Percentiles rank a stretch among this genome's conserved stretches.
Evolutionary conservation across 1,140 invertebrate species (phyloP).

Genomic region (Hycleus cichorii): DNA sequence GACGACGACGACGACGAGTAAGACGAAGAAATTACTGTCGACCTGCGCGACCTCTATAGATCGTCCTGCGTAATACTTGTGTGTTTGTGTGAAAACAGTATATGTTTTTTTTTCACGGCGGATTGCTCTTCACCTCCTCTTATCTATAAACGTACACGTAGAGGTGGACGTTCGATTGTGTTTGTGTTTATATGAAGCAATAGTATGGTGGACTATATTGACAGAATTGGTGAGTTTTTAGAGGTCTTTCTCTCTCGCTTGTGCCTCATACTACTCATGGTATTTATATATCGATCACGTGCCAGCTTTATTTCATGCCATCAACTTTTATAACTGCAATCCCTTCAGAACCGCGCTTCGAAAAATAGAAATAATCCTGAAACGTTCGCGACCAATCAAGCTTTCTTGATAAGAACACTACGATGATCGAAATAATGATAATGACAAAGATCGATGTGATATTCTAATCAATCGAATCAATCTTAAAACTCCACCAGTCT

Average conservation of each 20-base stretch:
- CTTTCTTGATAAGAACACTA: too few relatives aligned
- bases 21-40: neutral
- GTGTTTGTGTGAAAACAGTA: too few relatives aligned
- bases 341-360: neutral
- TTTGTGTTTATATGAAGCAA: conserved; percentile 1
- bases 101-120: too few relatives aligned
- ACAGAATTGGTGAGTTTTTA: conserved; percentile 33
- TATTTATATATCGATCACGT: conserved; percentile 32
- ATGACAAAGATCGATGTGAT: too few relatives aligned
- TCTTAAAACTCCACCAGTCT: too few relatives aligned
- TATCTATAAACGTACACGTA: too few relatives aligned
- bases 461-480: too few relatives aligned
- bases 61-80: neutral
- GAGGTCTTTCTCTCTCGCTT: neutral
- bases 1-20: neutral
- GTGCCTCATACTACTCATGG: neutral
- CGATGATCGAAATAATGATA: too few relatives aligned
- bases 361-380: conserved; percentile 22
- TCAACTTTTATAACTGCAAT: conserved; percentile 24
- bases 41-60: conserved; percentile 5
- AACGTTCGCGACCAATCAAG: too few relatives aligned
- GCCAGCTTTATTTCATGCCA: conserved; percentile 29
- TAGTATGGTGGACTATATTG: conserved; percentile 29
- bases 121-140: too few relatives aligned
- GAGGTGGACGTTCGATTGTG: too few relatives aligned